phyloP scores from a whole-genome alignment of 1,140 invertebrate genomes.

The Drosophila kohkoa region DNA sequence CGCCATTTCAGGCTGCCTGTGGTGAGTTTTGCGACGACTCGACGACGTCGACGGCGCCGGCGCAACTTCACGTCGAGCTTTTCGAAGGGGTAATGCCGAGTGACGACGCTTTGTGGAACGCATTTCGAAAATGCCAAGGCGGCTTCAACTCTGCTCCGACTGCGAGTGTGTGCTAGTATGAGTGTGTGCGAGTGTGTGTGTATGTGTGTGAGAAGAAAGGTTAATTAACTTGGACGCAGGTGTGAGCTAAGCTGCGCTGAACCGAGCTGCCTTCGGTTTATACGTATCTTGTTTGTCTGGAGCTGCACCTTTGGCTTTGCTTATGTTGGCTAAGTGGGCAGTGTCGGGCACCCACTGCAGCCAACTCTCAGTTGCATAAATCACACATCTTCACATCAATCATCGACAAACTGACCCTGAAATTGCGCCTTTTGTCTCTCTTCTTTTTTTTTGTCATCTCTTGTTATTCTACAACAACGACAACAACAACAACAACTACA shows the following conservation, averaged over 20 bases:
- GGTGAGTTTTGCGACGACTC: conserved; percentile 50
- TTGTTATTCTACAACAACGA: conserved; percentile 26
- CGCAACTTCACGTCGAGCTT: conserved; percentile 55
- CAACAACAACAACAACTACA: not conserved
- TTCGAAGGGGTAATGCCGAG: conserved; percentile 49
- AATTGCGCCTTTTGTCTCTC: conserved; percentile 31
- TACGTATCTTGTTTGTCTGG: conserved; percentile 24
- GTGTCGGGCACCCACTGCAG: conserved; percentile 15
- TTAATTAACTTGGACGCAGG: conserved; percentile 72
- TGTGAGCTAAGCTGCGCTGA: conserved; percentile 36
- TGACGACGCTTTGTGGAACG: conserved; percentile 53
- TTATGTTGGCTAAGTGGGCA: conserved; percentile 14
- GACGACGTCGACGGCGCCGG: conserved; percentile 54
- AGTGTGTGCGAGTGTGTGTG: conserved; percentile 22
- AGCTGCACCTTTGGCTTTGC: conserved; percentile 40
- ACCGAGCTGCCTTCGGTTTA: conserved; percentile 21
- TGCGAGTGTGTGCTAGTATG: not conserved
- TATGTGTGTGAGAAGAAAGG: conserved; percentile 65
- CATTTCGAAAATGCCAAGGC: conserved; percentile 72
- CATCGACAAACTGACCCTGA: conserved; percentile 41
- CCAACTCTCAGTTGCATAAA: conserved; percentile 51
- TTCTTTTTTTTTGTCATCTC: conserved; percentile 5
- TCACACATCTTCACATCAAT: conserved; percentile 47
- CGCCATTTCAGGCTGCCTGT: conserved; percentile 57
- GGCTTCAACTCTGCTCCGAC: conserved; percentile 27